These are phyloP conservation scores for Aspidapion aeneum DNA, from an alignment of 2,888 invertebrate genomes.

Conservation along the genomic window DNA sequence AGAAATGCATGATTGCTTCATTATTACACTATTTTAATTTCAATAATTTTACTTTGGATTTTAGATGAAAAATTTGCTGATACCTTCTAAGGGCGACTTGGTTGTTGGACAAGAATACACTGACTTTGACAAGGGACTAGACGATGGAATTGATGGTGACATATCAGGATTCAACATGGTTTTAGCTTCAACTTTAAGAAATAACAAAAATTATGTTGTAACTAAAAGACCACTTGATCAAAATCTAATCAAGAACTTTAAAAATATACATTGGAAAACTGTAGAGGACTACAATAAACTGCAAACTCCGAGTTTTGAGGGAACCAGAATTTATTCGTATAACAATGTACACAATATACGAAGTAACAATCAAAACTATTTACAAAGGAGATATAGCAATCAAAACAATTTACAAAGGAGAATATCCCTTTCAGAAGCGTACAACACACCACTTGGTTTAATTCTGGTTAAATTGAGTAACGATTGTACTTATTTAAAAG, in stretches of 20 bases:
- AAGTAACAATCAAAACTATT: background rate
- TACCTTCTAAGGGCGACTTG: slow-evolving; percentile 60
- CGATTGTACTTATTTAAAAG: slow-evolving; percentile 49
- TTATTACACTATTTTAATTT: too few relatives aligned
- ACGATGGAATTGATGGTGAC: slow-evolving; percentile 66
- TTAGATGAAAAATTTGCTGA: slow-evolving; percentile 54
- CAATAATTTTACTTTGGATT: slow-evolving; percentile 36
- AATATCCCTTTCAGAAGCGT: slow-evolving; percentile 3
- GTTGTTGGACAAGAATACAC: slow-evolving; percentile 68
- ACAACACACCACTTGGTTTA: slow-evolving; percentile 45
- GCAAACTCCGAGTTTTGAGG: background rate
- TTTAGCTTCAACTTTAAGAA: slow-evolving; percentile 53
- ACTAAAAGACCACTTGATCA: background rate
- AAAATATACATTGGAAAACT: background rate
- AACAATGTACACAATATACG: too few relatives aligned
- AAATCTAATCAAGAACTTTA: background rate
- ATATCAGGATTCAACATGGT: slow-evolving; percentile 65
- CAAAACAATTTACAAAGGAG: background rate
- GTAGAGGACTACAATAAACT: background rate
- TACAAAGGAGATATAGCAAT: background rate
- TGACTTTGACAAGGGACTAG: slow-evolving; percentile 60
- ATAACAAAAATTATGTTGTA: background rate
- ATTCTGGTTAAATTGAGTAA: slow-evolving; percentile 49
- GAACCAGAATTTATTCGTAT: too few relatives aligned
- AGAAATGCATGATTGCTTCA: too few relatives aligned